phyloP scores from a whole-genome alignment of 1,140 invertebrate genomes.

The Drosophila ambigua region DNA sequence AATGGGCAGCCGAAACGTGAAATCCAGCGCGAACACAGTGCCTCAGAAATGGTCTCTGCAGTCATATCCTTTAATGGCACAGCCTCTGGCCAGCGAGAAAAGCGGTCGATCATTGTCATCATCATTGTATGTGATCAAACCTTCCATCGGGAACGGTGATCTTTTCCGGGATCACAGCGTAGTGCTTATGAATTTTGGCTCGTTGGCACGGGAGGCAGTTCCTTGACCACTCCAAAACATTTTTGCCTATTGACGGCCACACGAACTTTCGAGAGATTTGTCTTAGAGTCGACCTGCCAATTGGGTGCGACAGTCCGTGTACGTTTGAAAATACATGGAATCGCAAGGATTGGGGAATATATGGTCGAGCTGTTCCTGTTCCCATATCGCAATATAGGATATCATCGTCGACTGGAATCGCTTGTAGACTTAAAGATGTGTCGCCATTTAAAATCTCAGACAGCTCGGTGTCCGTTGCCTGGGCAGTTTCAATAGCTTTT shows the following conservation, averaged over 20 bases:
- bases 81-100: slow-evolving; percentile 83
- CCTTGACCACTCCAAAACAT: slow-evolving; percentile 32
- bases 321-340: background rate
- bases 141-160: slow-evolving; percentile 9
- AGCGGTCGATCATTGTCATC: slow-evolving; percentile 76
- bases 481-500: too few relatives aligned
- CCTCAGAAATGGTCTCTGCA: slow-evolving; percentile 51
- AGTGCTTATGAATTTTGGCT: slow-evolving; percentile 22
- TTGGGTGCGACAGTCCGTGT: background rate
- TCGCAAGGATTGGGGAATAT: background rate
- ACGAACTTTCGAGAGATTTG: slow-evolving; percentile 27
- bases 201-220: slow-evolving; percentile 57
- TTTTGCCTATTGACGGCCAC: slow-evolving; percentile 58
- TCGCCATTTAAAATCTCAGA: too few relatives aligned
- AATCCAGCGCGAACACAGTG: background rate
- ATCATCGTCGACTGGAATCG: background rate
- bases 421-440: background rate
- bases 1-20: slow-evolving; percentile 48
- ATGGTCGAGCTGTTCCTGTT: background rate
- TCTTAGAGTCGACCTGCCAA: background rate
- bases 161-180: background rate
- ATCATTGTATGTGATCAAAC: slow-evolving; percentile 69
- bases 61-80: slow-evolving; percentile 71
- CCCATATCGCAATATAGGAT: background rate
- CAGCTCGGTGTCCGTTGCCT: too few relatives aligned